phyloP scores from a whole-genome alignment of 2,113 vertebrate genomes.

The Candoia aspera region DNA sequence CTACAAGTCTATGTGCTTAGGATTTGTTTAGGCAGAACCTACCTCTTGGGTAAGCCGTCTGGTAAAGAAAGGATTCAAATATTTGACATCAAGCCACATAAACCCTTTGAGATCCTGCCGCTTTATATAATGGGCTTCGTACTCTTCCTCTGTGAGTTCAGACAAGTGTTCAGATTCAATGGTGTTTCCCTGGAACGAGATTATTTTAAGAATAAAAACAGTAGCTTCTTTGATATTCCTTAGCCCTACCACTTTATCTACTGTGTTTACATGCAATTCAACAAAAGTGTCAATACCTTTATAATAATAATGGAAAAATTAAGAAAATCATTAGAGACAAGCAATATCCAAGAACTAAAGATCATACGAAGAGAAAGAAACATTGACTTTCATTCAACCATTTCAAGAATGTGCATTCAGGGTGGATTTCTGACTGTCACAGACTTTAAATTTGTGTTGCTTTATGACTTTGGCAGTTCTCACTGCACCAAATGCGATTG shows the following conservation, averaged over 20 bases:
- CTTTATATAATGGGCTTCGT: conserved; percentile 93
- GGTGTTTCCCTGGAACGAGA: conserved; percentile 83
- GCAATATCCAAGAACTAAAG: background rate
- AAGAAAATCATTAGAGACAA: background rate
- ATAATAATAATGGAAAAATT: background rate
- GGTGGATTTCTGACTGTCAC: background rate
- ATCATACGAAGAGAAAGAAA: background rate
- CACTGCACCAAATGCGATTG: background rate
- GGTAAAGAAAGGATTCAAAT: conserved; percentile 98
- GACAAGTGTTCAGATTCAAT: conserved; percentile 94
- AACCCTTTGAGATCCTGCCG: conserved; percentile 97
- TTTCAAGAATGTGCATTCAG: background rate
- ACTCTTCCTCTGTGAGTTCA: conserved; percentile 96
- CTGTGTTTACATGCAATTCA: background rate
- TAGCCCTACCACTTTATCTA: background rate
- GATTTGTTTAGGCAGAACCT: conserved; percentile 30
- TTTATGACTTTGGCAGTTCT: background rate
- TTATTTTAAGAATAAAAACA: background rate
- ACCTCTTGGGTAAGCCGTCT: conserved; percentile 96
- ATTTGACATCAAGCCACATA: conserved; percentile 96
- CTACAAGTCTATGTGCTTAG: background rate
- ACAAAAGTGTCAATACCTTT: background rate
- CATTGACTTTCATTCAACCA: background rate
- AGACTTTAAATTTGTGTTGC: background rate
- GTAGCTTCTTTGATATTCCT: background rate